Percentiles rank a stretch among this genome's conserved stretches.
Conservation (phyloP, 2,888 invertebrate genomes). For the Lomographa bimaculata region DNA sequence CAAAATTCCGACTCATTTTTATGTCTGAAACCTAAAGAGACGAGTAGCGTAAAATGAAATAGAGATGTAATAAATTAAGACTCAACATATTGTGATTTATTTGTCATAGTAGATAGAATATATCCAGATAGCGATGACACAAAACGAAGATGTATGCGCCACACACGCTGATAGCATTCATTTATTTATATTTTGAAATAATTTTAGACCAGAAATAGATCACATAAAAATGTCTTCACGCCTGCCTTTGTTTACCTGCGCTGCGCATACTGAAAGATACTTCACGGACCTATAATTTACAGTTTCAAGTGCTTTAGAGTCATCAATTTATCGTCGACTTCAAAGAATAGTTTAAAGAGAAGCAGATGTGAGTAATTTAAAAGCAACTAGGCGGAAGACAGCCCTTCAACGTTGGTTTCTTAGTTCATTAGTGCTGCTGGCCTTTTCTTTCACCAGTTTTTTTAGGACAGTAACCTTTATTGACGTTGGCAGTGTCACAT, state of each 20-base stretch:
- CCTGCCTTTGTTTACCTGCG: conserved; percentile 15
- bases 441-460: conserved; percentile 54
- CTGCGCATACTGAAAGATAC: conserved; percentile 10
- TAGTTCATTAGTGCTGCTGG: conserved; percentile 47
- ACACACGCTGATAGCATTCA: conserved; percentile 1
- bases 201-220: conserved; percentile 15
- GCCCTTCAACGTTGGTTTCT: conserved; percentile 11
- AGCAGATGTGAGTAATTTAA: conserved; percentile 11
- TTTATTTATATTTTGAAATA: too few relatives aligned
- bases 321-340: conserved; percentile 20
- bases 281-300: conserved; percentile 13
- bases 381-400: conserved; percentile 7
- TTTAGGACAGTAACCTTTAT: conserved; percentile 77
- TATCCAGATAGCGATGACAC: too few relatives aligned
- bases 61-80: too few relatives aligned
- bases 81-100: too few relatives aligned
- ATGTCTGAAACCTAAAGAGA: too few relatives aligned
- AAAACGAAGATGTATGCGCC: background rate
- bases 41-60: too few relatives aligned
- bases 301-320: conserved; percentile 4
- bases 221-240: conserved; percentile 19
- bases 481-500: conserved; percentile 78
- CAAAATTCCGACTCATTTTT: too few relatives aligned
- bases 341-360: conserved; percentile 5
- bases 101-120: too few relatives aligned